phyloP scores from a whole-genome alignment of 2,888 invertebrate genomes.

The Drosophila cognata region DNA sequence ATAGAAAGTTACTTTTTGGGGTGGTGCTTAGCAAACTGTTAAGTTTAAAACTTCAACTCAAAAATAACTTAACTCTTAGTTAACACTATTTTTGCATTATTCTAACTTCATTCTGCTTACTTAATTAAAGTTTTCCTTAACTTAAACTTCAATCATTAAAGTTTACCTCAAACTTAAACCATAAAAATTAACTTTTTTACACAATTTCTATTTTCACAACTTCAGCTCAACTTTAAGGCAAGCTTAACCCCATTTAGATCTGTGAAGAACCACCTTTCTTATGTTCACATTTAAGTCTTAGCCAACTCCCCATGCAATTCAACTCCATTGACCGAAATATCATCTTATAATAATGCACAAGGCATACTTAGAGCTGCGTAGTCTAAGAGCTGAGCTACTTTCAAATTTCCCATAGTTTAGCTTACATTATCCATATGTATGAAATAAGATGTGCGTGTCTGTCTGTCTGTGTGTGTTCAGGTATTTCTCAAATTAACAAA shows the following conservation, averaged over 20 bases:
- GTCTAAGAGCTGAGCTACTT: conserved; percentile 18
- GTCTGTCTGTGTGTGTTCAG: neutral
- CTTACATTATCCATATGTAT: conserved; percentile 14
- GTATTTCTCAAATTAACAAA: conserved; percentile 65
- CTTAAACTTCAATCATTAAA: neutral
- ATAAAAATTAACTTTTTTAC: neutral
- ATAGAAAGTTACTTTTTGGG: neutral
- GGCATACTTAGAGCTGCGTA: neutral
- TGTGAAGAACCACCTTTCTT: neutral
- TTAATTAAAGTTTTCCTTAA: neutral
- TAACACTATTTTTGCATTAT: neutral
- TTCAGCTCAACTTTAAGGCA: neutral
- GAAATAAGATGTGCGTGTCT: conserved; percentile 13
- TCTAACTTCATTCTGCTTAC: neutral
- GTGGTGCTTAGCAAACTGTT: neutral
- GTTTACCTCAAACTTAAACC: too few relatives aligned
- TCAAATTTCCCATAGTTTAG: conserved; percentile 44
- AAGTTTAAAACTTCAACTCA: neutral
- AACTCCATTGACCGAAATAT: conserved; percentile 23
- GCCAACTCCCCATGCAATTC: conserved; percentile 1
- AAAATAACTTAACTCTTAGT: neutral
- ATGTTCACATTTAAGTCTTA: neutral
- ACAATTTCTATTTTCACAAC: neutral
- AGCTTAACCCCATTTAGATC: neutral
- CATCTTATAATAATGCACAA: conserved; percentile 18